Percentiles rank a stretch among this genome's conserved stretches.
phyloP scores from a whole-genome alignment of 1,140 invertebrate species.

The Popillia japonica region DNA sequence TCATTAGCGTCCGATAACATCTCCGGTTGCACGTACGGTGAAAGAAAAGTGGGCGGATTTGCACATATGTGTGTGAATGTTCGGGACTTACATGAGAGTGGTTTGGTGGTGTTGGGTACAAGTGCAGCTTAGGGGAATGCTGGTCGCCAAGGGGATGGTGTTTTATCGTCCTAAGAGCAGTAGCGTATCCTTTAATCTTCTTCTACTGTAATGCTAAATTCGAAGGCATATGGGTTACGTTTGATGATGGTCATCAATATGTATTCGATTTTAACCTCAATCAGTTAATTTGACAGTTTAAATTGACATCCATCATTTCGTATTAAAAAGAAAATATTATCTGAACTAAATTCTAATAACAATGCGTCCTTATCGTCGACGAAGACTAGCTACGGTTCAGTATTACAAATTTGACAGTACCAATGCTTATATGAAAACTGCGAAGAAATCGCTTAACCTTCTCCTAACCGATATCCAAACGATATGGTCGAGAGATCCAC shows the following conservation, averaged over 20 bases:
- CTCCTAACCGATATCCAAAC: constrained; percentile 25
- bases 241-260: neutral
- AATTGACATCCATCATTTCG: neutral
- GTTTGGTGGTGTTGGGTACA: constrained; percentile 19
- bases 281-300: neutral
- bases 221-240: neutral
- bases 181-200: constrained; percentile 15
- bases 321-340: neutral
- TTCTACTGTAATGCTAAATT: neutral
- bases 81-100: neutral
- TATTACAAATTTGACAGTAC: neutral
- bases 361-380: constrained; percentile 31
- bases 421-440: constrained; percentile 5
- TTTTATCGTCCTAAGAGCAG: neutral
- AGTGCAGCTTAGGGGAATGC: constrained; percentile 28
- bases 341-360: neutral
- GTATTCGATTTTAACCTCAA: too few relatives aligned
- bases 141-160: neutral
- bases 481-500: constrained; percentile 38
- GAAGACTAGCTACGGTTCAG: neutral
- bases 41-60: constrained; percentile 47
- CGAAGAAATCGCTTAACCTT: neutral
- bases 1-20: constrained; percentile 59
- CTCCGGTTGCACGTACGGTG: constrained; percentile 53
- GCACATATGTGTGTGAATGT: constrained; percentile 51